Evolutionary conservation across 2,113 vertebrate species (phyloP), one percentile per base, ranked within the genome.

Genomic region (Oreamnos americanus): DNA sequence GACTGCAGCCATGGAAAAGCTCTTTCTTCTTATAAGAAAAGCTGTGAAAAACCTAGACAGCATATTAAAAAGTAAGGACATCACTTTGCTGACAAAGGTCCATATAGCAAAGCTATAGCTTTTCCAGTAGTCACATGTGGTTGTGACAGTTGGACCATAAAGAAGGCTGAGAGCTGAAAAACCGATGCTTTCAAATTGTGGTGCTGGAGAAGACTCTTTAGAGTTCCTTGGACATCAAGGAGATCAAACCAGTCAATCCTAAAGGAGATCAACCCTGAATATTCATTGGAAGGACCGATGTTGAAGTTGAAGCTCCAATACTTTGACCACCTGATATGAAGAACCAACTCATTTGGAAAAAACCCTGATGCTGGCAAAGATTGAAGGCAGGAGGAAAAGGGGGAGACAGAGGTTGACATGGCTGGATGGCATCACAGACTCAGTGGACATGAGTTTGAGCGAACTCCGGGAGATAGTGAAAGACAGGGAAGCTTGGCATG

Each of bases 1-100:
- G n/a, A 71, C n/a, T 71, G n/a, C 19, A 36, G 64, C 64, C 5
- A 0, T 71, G 64, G 64, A 71, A 36, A 71, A 36, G 0, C 5
- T 36, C 9, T 36, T 71, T 71, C 2, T 36, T 36, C 64, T 71
- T 21, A 19, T n/a, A 71, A 71, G n/a, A 71, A 71, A 71, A 23
- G 17, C 64, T 21, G 9, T 36, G 17, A 2, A 71, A 21, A 71
- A 21, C 17, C 64, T 71, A 71, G 9, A 21, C 64, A 71, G n/a
- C 64, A 71, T 71, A 21, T 36, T 36, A 71, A 21, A 71, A 71
- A 71, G 9, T 33, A 64, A n/a, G 5, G 64, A 71, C n/a, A 21
- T 36, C 17, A 71, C 17, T 36, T 71, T 71, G n/a, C 64, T 11
- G 64, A 71, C 64, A 71, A 71, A 36, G n/a, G 17, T 36, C 64